A percentile compares a stretch with the other conserved stretches of the same genome.
Evolutionary conservation across 2,113 vertebrate genomes (phyloP).

Genomic region (Galbula dea): DNA sequence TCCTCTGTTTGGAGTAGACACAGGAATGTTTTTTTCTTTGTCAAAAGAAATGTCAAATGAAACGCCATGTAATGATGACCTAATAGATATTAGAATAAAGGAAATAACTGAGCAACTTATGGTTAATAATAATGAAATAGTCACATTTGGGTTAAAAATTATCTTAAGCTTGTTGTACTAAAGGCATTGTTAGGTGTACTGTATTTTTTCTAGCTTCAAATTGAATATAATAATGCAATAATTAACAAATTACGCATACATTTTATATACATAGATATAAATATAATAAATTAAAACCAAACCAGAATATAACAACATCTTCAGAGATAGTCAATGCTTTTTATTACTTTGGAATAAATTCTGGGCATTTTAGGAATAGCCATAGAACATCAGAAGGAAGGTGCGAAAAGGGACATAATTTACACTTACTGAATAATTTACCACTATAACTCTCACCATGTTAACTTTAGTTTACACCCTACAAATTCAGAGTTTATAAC

Average conservation of each 20-base stretch:
- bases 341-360: neutral
- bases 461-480: neutral
- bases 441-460: neutral
- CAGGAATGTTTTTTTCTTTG: slow-evolving; percentile 79
- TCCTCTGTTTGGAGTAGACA: slow-evolving; percentile 69
- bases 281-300: neutral
- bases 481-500: neutral
- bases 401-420: neutral
- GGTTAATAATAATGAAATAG: neutral
- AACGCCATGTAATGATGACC: slow-evolving; percentile 91
- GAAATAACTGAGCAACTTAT: neutral
- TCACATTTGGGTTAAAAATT: neutral
- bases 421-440: neutral
- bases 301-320: neutral
- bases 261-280: neutral
- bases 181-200: neutral
- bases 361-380: neutral
- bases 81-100: slow-evolving; percentile 56
- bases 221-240: neutral
- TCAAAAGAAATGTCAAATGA: slow-evolving; percentile 97
- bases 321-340: neutral
- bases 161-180: neutral
- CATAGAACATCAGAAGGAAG: neutral
- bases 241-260: neutral
- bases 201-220: neutral